These are phyloP conservation scores for Oreochromis mossambicus DNA, from an alignment of 2,797 vertebrate species.

Conservation along the genomic window DNA sequence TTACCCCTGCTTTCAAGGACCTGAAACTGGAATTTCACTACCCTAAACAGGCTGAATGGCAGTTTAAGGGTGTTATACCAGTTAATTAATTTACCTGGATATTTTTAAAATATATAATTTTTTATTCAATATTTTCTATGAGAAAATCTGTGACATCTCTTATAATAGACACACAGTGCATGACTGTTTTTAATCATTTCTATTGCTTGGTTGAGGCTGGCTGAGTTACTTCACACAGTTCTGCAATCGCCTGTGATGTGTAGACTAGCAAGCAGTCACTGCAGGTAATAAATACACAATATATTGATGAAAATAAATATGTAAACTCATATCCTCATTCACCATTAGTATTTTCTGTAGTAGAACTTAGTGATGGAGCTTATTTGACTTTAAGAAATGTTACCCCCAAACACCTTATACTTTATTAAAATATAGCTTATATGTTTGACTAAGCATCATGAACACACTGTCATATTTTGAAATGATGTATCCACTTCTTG, in stretches of 20 bases:
- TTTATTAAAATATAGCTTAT: neutral
- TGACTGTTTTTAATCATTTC: conserved; percentile 38
- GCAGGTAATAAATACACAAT: neutral
- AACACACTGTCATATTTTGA: neutral
- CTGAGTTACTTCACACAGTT: conserved; percentile 18
- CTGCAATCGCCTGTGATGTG: neutral
- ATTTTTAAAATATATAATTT: neutral
- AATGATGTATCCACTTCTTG: neutral
- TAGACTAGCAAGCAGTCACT: conserved; percentile 2
- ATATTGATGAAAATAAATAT: neutral
- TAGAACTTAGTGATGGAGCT: neutral
- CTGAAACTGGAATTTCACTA: neutral
- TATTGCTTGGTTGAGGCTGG: conserved; percentile 6
- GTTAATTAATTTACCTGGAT: neutral
- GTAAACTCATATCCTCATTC: neutral
- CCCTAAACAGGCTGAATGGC: too few relatives aligned
- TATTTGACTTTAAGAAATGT: neutral
- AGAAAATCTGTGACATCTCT: conserved; percentile 34
- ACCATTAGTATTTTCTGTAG: neutral
- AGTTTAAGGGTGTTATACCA: neutral
- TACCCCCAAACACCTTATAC: neutral
- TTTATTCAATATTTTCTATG: neutral
- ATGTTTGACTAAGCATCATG: neutral
- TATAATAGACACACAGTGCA: conserved; percentile 24
- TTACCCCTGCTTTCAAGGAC: neutral